These are phyloP conservation scores for Sinella curviseta DNA, from an alignment of 1,140 invertebrate genomes.

Conservation along the genomic window DNA sequence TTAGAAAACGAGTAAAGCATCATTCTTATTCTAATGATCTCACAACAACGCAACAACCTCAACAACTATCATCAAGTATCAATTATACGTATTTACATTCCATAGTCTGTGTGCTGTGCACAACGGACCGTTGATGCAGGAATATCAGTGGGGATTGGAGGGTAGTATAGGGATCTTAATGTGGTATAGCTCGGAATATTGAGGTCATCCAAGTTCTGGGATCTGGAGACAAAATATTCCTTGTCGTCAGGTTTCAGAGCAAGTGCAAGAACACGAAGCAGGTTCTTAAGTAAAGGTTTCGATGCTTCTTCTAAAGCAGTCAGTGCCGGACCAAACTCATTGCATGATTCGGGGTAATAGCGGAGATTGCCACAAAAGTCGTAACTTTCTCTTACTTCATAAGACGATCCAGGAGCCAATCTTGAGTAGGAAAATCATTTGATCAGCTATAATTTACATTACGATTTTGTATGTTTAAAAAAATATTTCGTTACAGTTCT, in stretches of 20 bases:
- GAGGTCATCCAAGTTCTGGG: constrained; percentile 23
- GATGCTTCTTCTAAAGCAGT: constrained; percentile 33
- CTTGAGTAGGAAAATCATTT: background rate
- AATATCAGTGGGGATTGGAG: constrained; percentile 56
- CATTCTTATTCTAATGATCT: no score
- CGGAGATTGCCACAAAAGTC: constrained; percentile 29
- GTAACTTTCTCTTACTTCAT: constrained; percentile 41
- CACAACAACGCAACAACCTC: no score
- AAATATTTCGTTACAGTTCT: background rate
- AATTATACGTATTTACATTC: no score
- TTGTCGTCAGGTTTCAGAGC: constrained; percentile 35
- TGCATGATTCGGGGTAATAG: background rate
- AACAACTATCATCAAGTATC: no score
- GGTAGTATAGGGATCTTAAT: constrained; percentile 69
- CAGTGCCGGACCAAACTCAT: constrained; percentile 17
- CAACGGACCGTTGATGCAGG: constrained; percentile 63
- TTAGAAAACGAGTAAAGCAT: no score
- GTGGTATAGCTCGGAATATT: constrained; percentile 55
- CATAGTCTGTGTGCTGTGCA: constrained; percentile 59
- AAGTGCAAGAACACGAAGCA: constrained; percentile 26
- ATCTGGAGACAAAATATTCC: constrained; percentile 35
- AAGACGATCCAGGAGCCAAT: background rate
- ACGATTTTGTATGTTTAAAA: no score
- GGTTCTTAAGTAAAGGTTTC: constrained; percentile 29
- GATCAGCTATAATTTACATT: background rate